Conservation (phyloP, 2,797 vertebrate species). For the Dendrocincla fuliginosa region DNA sequence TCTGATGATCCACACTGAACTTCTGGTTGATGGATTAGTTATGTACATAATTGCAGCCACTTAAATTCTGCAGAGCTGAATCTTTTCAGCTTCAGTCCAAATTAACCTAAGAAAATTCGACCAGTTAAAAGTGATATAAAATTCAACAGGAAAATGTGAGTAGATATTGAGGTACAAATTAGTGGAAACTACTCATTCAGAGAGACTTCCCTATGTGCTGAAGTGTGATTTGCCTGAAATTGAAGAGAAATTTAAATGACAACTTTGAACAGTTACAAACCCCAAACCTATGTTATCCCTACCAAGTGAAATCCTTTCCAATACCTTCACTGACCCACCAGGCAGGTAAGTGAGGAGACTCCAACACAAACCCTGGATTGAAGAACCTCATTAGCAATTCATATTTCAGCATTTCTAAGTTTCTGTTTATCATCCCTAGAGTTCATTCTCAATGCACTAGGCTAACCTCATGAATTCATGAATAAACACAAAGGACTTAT, state of each 20-base stretch:
- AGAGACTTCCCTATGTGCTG: background rate
- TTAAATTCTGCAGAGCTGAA: conserved; percentile 33
- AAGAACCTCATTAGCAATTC: conserved; percentile 36
- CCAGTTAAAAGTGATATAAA: conserved; percentile 35
- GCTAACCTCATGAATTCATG: conserved; percentile 36
- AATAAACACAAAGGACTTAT: conserved; percentile 60
- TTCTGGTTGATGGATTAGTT: conserved; percentile 25
- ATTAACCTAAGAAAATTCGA: background rate
- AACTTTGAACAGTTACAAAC: background rate
- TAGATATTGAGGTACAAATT: background rate
- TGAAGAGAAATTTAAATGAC: background rate
- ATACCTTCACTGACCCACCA: background rate
- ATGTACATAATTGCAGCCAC: conserved; percentile 15
- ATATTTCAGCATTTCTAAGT: conserved; percentile 16
- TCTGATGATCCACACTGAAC: background rate
- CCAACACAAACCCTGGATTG: background rate
- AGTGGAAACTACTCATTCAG: background rate
- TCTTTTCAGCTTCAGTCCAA: conserved; percentile 25
- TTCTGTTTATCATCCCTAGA: conserved; percentile 41
- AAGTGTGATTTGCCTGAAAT: background rate
- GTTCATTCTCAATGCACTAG: background rate
- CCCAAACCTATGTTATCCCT: background rate
- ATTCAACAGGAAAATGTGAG: background rate
- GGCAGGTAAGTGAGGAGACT: background rate
- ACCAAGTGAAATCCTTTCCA: background rate